phyloP scores from a whole-genome alignment of 2,797 vertebrate species.

The Peromyscus melanophrys region DNA sequence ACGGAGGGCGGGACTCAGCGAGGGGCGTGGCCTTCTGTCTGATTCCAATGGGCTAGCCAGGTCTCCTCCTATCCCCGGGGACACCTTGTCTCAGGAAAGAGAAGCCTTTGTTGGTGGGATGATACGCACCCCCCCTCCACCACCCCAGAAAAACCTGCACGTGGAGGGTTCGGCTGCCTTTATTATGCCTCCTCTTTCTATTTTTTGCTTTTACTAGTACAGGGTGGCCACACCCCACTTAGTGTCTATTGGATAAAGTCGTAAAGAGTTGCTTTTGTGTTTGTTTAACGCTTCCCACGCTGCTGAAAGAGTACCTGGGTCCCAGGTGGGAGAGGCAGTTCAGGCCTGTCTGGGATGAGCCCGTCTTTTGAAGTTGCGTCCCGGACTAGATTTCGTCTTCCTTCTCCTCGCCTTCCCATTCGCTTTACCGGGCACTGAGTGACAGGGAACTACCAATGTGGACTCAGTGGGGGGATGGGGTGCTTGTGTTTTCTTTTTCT shows the following conservation, averaged over 20 bases:
- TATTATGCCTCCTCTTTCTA: background rate
- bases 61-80: background rate
- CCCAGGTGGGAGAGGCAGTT: background rate
- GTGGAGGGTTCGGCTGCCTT: background rate
- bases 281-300: background rate
- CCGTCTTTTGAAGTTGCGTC: background rate
- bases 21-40: conserved; percentile 10
- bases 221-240: background rate
- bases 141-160: background rate
- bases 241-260: background rate
- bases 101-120: background rate
- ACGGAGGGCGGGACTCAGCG: background rate
- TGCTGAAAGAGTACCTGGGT: background rate
- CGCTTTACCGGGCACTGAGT: background rate
- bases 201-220: background rate
- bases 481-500: background rate
- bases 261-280: background rate
- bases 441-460: background rate
- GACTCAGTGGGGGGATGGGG: background rate
- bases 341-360: background rate
- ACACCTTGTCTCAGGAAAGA: background rate
- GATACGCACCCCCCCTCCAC: too few relatives aligned
- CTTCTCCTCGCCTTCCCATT: too few relatives aligned
- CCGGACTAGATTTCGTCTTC: background rate
- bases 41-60: background rate